These are phyloP conservation scores for Zeuzera pyrina DNA, from an alignment of 2,888 invertebrate species.

Conservation along the genomic window DNA sequence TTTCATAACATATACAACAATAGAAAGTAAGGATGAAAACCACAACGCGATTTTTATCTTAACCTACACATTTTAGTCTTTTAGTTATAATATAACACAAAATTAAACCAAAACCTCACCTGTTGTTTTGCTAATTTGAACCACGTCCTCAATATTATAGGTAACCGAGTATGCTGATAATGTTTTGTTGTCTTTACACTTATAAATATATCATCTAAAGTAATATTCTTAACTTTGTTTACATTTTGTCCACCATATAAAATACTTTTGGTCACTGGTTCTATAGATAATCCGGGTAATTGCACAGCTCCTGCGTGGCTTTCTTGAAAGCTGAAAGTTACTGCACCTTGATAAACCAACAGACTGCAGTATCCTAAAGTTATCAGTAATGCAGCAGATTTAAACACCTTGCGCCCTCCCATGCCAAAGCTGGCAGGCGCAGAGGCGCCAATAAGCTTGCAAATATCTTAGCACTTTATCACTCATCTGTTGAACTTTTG, in stretches of 20 bases:
- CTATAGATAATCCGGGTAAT: conserved; percentile 58
- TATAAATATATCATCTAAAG: conserved; percentile 91
- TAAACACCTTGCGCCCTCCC: conserved; percentile 62
- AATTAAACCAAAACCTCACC: too few species aligned
- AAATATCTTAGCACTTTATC: conserved; percentile 44
- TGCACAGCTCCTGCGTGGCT: conserved; percentile 53
- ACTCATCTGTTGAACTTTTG: conserved; percentile 64
- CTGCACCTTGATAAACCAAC: conserved; percentile 74
- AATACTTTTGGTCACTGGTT: conserved; percentile 65
- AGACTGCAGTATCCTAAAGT: conserved; percentile 75
- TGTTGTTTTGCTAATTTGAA: conserved; percentile 92
- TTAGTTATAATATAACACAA: too few species aligned
- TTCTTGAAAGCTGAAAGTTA: conserved; percentile 64
- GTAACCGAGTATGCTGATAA: conserved; percentile 88
- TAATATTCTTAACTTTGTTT: conserved; percentile 76
- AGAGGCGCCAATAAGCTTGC: conserved; percentile 44
- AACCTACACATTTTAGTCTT: too few species aligned
- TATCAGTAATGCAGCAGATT: conserved; percentile 64
- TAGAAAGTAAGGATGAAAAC: too few species aligned
- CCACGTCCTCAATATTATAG: conserved; percentile 95
- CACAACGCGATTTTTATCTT: too few species aligned
- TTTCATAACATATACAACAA: too few species aligned
- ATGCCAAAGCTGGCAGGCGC: conserved; percentile 56
- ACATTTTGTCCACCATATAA: conserved; percentile 42
- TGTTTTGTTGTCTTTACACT: conserved; percentile 95